Evolutionary conservation across 2,113 vertebrate genomes (phyloP), one percentile per base, ranked within the genome.

Genomic region (Pyrgilauda ruficollis): DNA sequence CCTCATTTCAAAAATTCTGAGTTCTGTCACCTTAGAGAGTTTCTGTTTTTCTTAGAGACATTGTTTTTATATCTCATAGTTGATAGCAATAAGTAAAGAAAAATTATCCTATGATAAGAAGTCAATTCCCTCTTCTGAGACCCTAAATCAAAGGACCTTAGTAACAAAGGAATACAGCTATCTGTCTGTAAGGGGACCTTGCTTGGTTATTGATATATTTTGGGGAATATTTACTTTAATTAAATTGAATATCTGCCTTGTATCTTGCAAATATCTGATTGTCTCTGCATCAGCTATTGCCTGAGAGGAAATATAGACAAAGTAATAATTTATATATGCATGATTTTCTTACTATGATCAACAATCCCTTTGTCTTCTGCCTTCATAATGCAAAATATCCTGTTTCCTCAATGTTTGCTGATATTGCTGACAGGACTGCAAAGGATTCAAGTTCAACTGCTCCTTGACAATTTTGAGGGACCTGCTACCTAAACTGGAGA

Each of bases 181-280:
- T 88, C 82, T 96, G 30, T n/a, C 85, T 93, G 75, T 86, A 75
- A 58, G 47, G 68, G 47, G 43, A 94, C 75, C 85, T 86, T 92
- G 22, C 52, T 88, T 94, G 68, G 68, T 39, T 96, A 95, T 81
- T 78, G 72, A 37, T 88, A 88, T 63, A 63, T 96, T 94, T 96
- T 84, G 6, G 61, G 72, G 72, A 92, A 92, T 93, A 94, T 92
- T 94, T 94, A 88, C 90, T 94, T 92, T 95, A 96, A 97, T 96
- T 97, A 90, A 96, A 93, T 52, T 84, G 43, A 78, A 63, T 96
- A 94, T 95, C 92, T 93, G n/a, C 31, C 79, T 90, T 95, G 92
- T 95, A 87, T 96, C 92, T 90, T 93, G 24, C 68, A 95, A 92
- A 90, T 90, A 93, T 93, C 90, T 92, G 85, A 81, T 96, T 90